Conservation (phyloP, 1,140 invertebrate species). For the Lucilia sericata region DNA sequence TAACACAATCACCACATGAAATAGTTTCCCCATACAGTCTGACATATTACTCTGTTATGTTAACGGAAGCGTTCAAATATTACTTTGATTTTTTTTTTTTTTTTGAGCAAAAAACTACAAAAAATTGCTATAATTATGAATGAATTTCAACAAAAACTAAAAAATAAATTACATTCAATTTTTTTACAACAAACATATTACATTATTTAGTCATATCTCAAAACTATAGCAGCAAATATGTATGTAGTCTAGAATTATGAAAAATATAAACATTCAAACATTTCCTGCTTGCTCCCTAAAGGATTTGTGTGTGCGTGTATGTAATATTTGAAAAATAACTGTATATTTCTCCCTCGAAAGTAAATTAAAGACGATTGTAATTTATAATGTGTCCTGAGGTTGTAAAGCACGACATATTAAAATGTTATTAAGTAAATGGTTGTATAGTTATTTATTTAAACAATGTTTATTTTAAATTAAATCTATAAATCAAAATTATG, state of each 20-base stretch:
- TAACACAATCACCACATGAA: background rate
- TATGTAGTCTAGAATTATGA: background rate
- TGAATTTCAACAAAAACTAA: no score
- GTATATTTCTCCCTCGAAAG: background rate
- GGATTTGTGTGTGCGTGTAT: background rate
- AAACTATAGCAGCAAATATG: background rate
- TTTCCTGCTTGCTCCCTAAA: no score
- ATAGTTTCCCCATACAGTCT: background rate
- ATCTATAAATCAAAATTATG: no score
- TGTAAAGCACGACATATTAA: background rate
- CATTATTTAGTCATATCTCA: background rate
- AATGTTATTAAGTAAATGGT: background rate
- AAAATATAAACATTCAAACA: background rate
- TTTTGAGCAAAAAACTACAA: no score
- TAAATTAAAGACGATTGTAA: background rate
- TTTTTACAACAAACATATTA: no score
- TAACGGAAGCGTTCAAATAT: background rate
- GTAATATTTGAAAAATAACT: background rate
- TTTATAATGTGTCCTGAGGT: constrained; percentile 16
- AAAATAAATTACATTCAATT: no score
- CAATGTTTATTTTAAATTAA: background rate
- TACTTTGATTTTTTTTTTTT: no score
- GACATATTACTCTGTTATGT: background rate
- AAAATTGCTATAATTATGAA: no score
- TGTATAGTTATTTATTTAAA: background rate